phyloP scores from a whole-genome alignment of 2,888 invertebrate species.

The Coenonympha arcania region DNA sequence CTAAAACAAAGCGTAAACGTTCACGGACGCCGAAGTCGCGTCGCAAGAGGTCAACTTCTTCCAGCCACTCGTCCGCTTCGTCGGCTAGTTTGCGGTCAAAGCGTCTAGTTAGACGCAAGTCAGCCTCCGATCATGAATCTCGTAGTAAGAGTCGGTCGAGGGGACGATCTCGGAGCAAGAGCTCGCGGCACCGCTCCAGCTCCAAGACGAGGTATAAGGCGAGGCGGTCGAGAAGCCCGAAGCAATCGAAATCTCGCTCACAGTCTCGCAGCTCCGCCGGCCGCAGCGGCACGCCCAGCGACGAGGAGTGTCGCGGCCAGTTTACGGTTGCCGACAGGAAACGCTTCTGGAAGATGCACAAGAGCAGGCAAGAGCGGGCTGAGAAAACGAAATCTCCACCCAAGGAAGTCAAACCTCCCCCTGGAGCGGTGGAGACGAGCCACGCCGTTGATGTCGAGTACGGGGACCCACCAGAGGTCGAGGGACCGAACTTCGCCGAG shows the following conservation, averaged over 20 bases:
- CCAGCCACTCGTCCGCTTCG: slow-evolving; percentile 41
- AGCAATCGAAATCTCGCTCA: slow-evolving; percentile 46
- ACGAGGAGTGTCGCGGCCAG: slow-evolving; percentile 62
- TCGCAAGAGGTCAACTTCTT: slow-evolving; percentile 29
- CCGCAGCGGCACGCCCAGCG: slow-evolving; percentile 45
- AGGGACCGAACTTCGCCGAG: slow-evolving; percentile 66
- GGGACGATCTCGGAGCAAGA: slow-evolving; percentile 32
- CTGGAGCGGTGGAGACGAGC: slow-evolving; percentile 54
- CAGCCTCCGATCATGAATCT: slow-evolving; percentile 39
- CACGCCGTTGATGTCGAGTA: slow-evolving; percentile 57
- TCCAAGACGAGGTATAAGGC: slow-evolving; percentile 33
- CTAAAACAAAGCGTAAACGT: slow-evolving; percentile 36
- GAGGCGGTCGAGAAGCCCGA: slow-evolving; percentile 36
- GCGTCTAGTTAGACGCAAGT: slow-evolving; percentile 36
- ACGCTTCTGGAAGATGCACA: slow-evolving; percentile 63
- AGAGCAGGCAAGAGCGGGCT: slow-evolving; percentile 46
- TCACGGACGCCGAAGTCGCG: slow-evolving; percentile 34
- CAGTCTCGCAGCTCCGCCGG: slow-evolving; percentile 41
- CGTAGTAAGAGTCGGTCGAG: slow-evolving; percentile 44
- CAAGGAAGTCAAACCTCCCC: slow-evolving; percentile 58
- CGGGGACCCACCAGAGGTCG: slow-evolving; percentile 64
- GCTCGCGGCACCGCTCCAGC: slow-evolving; percentile 29
- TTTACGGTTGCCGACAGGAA: slow-evolving; percentile 67
- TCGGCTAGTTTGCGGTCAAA: slow-evolving; percentile 40
- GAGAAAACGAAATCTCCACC: slow-evolving; percentile 47